Base-by-base conservation (phyloP, 1,140 invertebrate species). In the Antheraea mylitta region DNA sequence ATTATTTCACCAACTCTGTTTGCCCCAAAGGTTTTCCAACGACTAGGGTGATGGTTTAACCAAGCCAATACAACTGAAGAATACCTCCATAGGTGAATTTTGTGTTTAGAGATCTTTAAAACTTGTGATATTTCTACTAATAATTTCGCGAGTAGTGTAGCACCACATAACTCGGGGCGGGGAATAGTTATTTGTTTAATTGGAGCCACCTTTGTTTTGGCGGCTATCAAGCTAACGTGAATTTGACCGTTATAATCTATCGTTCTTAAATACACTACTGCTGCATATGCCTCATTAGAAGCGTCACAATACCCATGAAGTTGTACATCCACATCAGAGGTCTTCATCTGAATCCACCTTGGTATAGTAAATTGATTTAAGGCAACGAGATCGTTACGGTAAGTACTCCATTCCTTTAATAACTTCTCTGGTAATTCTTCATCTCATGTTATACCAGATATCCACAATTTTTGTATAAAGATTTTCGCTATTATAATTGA, bases 381-480 rank as follows among this genome's bases (percentile, higher is more conserved):
- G 4, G 13, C 4, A n/a, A 7, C 5, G 13, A 58, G 58, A 13
- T 58, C 58, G 13, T 16, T 48, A 13, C 58, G 38, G 16, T 42
- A 64, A 38, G 63, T 64, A 38, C 11, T 38, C 63, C 63, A 64
- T 45, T 64, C 38, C n/a, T 16, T 48, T 16, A 45, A 7, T 38
- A 64, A 38, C 7, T 64, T 45, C 7, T 3, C 18, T 18, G 36
- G 11, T 45, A 64, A 13, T n/a, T 38, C 63, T 38, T 64, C 63
- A 45, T 64, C 63, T 37, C 63, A 64, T 16, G 11, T 18, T 64
- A 64, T 38, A 18, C 38, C 38, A 18, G 36, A 30, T 18, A 64
- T 13, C 63, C 63, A 64, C 1, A 64, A 38, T 18, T 64, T 45
- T 64, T 64, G 63, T n/a, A 64, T 64, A 42, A 64, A 18, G 7